Base-by-base conservation (phyloP, 2,888 invertebrate species). In the Chloroclysta siterata region DNA sequence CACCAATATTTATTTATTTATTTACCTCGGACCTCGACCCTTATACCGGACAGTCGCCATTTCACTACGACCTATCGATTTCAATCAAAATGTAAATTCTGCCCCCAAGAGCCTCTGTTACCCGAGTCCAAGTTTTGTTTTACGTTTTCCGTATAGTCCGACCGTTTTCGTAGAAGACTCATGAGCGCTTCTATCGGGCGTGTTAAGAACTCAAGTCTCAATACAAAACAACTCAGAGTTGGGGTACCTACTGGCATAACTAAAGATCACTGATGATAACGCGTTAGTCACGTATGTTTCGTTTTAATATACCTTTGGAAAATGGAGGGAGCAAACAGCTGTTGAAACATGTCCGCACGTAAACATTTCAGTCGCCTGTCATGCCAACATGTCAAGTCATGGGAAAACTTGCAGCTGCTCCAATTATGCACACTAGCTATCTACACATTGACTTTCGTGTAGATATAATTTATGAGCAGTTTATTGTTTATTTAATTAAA, bases 51-150 rank as follows among this genome's bases (percentile, higher is more conserved):
- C 33, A 33, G 7, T 8, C 8, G 33, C 33, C 33, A 33, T 33
- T 33, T 33, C 33, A 33, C 33, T 8, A 2, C 51, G 51, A 63
- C 63, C 63, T 66, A 68, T 69, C 44, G 67, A 60, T 53, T 64
- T 57, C 55, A 69, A 71, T 68, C 61, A 66, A 66, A 69, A 66
- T 66, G 60, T 68, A 65, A 68, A 68, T 68, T 53, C 53, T 46
- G 50, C 17, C 56, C 55, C 47, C 50, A 46, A 60, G 64, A 63
- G 63, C 42, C 29, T 22, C 22, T 2, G n/a, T n/a, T n/a, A n/a
- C n/a, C n/a, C n/a, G n/a, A n/a, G n/a, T n/a, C n/a, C n/a, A n/a
- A n/a, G n/a, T n/a, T n/a, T n/a, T n/a, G n/a, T n/a, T n/a, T n/a
- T n/a, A n/a, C n/a, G n/a, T n/a, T n/a, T n/a, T n/a, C n/a, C n/a